Evolutionary conservation across 2,797 vertebrate species (phyloP), one percentile per base, ranked within the genome.

Genomic region (Erpetoichthys calabaricus): DNA sequence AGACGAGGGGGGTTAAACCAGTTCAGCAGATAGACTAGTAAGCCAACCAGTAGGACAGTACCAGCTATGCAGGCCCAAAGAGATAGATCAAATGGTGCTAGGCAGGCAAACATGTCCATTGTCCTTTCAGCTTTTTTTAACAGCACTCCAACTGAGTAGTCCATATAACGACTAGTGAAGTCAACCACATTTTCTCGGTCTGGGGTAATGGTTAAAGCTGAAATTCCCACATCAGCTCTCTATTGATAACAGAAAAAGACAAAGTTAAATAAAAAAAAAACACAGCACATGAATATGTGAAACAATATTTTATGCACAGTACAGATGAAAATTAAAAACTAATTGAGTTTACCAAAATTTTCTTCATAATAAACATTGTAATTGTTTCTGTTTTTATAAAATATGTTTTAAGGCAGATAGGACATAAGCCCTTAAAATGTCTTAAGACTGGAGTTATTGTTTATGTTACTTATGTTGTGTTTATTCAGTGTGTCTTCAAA

Each of bases 61-160:
- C 93, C 94, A 44, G 94, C 94, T 58, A 99, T 97, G 75, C 96
- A 97, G 1, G 94, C 94, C 96, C 96, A 99, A 58, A 99, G 80
- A 1, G 94, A 97, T 42, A 98, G 87, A 75, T 97, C 94, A 57
- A 99, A 99, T 0, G 96, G 94, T 2, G 93, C 94, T 66, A 99
- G 77, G 68, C 94, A 98, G 64, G 96, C 91, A 71, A 99, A 99
- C 91, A 99, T 97, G 78, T 99, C 94, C 77, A 98, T 83, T 0
- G 93, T 97, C 76, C 89, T 94, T 60, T 99, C 94, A 0, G 93
- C 93, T 74, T 97, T 96, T 64, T 86, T 88, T 59, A 99, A 87
- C 49, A 98, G 82, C 58, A 99, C 92, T 0, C 94, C 96, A 69
- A 99, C 93, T 0, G 94, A 98, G 75, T 98, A 97, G 81, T 99